Base-by-base conservation (phyloP, 2,113 vertebrate genomes). In the Gadus chalcogrammus region DNA sequence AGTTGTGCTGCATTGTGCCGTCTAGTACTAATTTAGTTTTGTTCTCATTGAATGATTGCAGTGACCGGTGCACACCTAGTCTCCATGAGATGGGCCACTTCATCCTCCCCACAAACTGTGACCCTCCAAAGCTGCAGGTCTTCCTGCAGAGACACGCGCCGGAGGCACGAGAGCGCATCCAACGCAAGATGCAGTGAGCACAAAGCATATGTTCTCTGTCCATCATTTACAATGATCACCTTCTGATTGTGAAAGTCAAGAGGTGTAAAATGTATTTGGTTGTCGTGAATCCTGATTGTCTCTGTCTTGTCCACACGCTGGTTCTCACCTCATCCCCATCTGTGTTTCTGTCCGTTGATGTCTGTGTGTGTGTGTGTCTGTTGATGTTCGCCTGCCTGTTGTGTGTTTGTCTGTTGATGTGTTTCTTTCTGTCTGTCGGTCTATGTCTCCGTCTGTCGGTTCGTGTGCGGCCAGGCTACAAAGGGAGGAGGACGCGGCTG, bases 81-180 rank as follows among this genome's bases (percentile, higher is more conserved):
- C 88, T 99, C 65, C 97, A 99, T 68, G 92, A 96, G 77, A 88
- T 88, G 31, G 97, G 97, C 0, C 93, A 98, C 75, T 98, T 98
- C 60, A 91, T 81, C 3, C 89, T 99, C 83, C 96, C 97, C 4
- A 82, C 84, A 0, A 73, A 83, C 31, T 96, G 93, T 71, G 95
- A 98, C 65, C 91, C 87, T 6, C 79, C 80, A 42, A 78, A 87
- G 42, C 92, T 99, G 53, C 97, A 93, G 11, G 88, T 90, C 82
- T 99, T 98, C 87, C 92, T 99, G 76, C 90, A 93, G 83, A 91
- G 83, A 75, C 93, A 92, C 65, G 94, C 95, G n/a, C 85, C 87
- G 1, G 91, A 96, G 86, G 97, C 97, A 65, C 88, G 95, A 74
- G 86, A 88, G 48, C 94, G 92, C 61, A 79, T 92, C 68, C 92